These are phyloP conservation scores for Hyphantria cunea DNA, from an alignment of 1,140 invertebrate genomes.

Conservation along the genomic window DNA sequence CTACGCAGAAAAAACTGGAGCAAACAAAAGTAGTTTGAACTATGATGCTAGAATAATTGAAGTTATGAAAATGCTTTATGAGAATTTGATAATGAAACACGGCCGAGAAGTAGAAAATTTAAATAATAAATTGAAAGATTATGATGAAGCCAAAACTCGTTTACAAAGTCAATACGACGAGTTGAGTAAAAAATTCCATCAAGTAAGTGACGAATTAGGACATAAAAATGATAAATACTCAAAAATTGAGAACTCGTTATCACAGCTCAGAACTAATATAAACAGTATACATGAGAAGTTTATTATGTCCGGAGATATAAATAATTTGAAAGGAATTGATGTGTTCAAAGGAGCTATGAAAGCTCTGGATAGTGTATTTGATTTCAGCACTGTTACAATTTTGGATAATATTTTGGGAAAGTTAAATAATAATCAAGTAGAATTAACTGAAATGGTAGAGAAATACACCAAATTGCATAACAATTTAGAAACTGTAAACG, in stretches of 20 bases:
- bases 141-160: slow-evolving; percentile 50
- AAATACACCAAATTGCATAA: slow-evolving; percentile 43
- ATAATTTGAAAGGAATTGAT: slow-evolving; percentile 35
- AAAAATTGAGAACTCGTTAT: slow-evolving; percentile 38
- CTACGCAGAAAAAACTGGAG: slow-evolving; percentile 52
- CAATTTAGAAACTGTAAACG: slow-evolving; percentile 39
- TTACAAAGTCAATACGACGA: slow-evolving; percentile 46
- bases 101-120: slow-evolving; percentile 64
- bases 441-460: slow-evolving; percentile 43
- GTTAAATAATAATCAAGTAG: slow-evolving; percentile 40
- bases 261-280: slow-evolving; percentile 38
- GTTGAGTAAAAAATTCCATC: slow-evolving; percentile 39
- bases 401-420: slow-evolving; percentile 54
- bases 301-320: slow-evolving; percentile 3
- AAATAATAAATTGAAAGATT: slow-evolving; percentile 61
- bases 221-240: slow-evolving; percentile 44
- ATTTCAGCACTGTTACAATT: slow-evolving; percentile 37
- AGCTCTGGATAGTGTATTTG: slow-evolving; percentile 55
- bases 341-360: slow-evolving; percentile 55
- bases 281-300: slow-evolving; percentile 29
- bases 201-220: slow-evolving; percentile 40
- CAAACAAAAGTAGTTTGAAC: slow-evolving; percentile 41
- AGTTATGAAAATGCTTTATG: slow-evolving; percentile 65
- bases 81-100: slow-evolving; percentile 54
- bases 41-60: slow-evolving; percentile 63